Base-by-base conservation (phyloP, 2,797 vertebrate species). In the Acomys russatus region DNA sequence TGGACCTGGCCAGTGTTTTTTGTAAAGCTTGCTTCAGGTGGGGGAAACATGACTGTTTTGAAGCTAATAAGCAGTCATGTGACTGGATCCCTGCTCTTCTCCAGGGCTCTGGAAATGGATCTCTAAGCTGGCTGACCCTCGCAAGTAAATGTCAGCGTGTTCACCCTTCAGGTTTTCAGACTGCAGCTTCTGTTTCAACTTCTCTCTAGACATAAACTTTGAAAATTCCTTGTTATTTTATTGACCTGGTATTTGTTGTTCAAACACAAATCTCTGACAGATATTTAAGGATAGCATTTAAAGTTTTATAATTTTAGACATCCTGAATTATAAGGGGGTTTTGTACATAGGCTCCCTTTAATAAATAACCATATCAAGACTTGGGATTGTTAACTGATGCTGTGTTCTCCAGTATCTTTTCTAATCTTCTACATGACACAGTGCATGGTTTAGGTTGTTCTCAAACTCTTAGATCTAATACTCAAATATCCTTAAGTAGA, bases 61-160 rank as follows among this genome's bases (percentile, higher is more conserved):
- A 23, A 94, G 82, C 90, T 76, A 22, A 4, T 94, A 44, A 88
- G 66, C 63, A 95, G 94, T 59, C 49, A 80, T 82, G 82, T 85
- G 66, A 33, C 82, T 90, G 63, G 86, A 78, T 94, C 94, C 96
- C 73, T 68, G 66, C 82, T 74, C 59, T 92, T 44, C 93, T 92
- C 64, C 80, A 79, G 64, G 70, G n/a, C 91, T 88, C 80, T 91
- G 86, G 77, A 91, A 78, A 91, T 91, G 90, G 93, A 92, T 77
- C 90, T 86, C 76, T 17, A 92, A 77, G 93, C 92, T 97, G 95
- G 64, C 94, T 98, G 98, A 98, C 97, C 98, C 93, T 33, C 10
- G 80, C 94, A 84, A 96, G 87, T 96, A 99, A 99, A 99, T 98
- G 98, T 98, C 98, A 99, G n/a, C 64, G 35, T 30, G 73, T 92